Evolutionary conservation across 30 jellyfish, hydroid and myxozoan genomes (phyloP).

Genomic region (Turritopsis rubra): DNA sequence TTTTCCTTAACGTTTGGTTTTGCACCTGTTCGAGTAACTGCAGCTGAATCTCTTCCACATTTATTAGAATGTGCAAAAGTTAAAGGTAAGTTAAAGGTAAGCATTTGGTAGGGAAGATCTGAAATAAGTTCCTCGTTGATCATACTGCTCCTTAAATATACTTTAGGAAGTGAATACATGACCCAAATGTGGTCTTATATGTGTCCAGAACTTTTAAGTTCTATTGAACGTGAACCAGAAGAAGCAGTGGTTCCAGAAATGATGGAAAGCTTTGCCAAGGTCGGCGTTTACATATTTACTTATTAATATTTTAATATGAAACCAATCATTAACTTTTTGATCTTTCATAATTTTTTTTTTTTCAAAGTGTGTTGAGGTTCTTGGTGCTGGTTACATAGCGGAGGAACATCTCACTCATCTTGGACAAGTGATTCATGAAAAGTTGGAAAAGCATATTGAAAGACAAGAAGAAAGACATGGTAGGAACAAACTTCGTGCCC

Average conservation of each 20-base stretch:
- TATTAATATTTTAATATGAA: too few species aligned
- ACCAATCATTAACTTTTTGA: too few species aligned
- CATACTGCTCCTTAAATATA: too few species aligned
- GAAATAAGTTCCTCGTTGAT: not conserved
- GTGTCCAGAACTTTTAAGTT: conserved; percentile 75
- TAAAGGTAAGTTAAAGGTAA: conserved; percentile 53
- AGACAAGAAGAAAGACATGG: conserved; percentile 92
- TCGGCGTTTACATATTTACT: conserved; percentile 18
- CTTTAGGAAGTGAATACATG: conserved; percentile 76
- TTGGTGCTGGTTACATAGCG: conserved; percentile 79
- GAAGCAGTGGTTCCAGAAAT: conserved; percentile 95
- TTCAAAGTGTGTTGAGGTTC: conserved; percentile 70
- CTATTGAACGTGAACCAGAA: conserved; percentile 93
- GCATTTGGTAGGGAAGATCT: too few species aligned
- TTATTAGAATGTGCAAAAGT: conserved; percentile 85
- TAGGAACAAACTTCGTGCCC: not conserved
- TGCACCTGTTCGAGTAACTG: conserved; percentile 93
- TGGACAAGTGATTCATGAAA: conserved; percentile 83
- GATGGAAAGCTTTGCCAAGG: conserved; percentile 99
- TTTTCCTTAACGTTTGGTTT: not conserved
- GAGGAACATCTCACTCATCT: conserved; percentile 73
- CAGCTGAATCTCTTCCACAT: conserved; percentile 97
- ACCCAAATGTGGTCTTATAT: conserved; percentile 94
- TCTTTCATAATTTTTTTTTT: not conserved
- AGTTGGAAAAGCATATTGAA: conserved; percentile 73